Conservation (phyloP, 1,140 invertebrate genomes). For the Wasmannia auropunctata region DNA sequence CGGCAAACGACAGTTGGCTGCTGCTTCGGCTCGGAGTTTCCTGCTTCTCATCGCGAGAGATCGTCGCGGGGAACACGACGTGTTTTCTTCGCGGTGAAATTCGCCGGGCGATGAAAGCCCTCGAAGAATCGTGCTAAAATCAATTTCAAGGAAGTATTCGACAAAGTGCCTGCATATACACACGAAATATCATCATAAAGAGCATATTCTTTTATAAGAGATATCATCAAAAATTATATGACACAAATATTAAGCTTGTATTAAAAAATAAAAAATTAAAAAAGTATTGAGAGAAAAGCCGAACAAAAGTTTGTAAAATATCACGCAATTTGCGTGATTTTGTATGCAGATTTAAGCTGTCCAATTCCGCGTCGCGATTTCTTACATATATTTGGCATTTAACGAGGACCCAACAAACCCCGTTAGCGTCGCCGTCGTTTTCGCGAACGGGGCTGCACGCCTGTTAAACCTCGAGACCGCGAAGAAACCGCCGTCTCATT, state of each 20-base stretch:
- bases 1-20: slow-evolving; percentile 66
- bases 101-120: slow-evolving; percentile 17
- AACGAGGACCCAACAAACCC: slow-evolving; percentile 58
- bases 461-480: slow-evolving; percentile 60
- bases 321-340: not conserved
- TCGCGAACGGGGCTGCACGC: slow-evolving; percentile 69
- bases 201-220: not conserved
- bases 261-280: not conserved
- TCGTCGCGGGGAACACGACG: slow-evolving; percentile 31
- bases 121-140: not conserved
- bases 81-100: slow-evolving; percentile 62
- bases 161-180: not conserved
- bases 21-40: slow-evolving; percentile 48
- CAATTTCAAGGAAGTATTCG: not conserved
- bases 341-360: not conserved
- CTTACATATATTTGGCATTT: slow-evolving; percentile 39
- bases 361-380: not conserved
- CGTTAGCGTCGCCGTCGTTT: slow-evolving; percentile 58
- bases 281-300: not conserved
- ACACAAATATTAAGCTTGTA: not conserved
- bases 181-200: not conserved
- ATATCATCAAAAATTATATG: not conserved
- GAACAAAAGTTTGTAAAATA: not conserved
- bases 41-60: slow-evolving; percentile 71
- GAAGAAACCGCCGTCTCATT: slow-evolving; percentile 72